A percentile compares a stretch with the other conserved stretches of the same genome.
phyloP scores from a whole-genome alignment of 2,888 invertebrate genomes.

The Stegana nigrithorax region DNA sequence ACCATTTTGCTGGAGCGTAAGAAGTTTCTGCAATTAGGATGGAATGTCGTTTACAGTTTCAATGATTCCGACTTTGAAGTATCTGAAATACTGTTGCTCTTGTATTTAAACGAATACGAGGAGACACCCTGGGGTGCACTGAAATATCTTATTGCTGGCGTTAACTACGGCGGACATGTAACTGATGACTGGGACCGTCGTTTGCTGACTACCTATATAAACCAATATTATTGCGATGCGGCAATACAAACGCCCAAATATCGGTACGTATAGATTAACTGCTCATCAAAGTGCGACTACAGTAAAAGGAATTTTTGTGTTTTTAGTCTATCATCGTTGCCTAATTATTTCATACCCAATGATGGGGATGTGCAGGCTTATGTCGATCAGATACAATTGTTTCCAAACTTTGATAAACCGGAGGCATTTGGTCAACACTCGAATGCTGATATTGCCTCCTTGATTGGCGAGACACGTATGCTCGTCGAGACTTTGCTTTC shows the following conservation, averaged over 20 bases:
- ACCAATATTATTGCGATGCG: conserved; percentile 81
- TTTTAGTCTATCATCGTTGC: conserved; percentile 78
- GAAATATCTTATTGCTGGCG: conserved; percentile 87
- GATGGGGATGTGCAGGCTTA: conserved; percentile 78
- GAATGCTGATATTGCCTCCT: conserved; percentile 80
- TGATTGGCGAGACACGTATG: conserved; percentile 81
- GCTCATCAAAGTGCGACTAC: too few relatives aligned
- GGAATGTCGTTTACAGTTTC: conserved; percentile 91
- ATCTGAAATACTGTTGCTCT: conserved; percentile 84
- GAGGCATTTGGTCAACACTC: conserved; percentile 74
- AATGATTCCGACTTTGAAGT: conserved; percentile 93
- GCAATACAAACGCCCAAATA: conserved; percentile 45
- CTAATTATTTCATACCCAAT: conserved; percentile 84
- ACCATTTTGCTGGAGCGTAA: conserved; percentile 85
- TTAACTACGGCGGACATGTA: conserved; percentile 88
- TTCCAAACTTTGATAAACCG: conserved; percentile 74
- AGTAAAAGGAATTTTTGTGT: too few relatives aligned
- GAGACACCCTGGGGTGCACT: conserved; percentile 91
- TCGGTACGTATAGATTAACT: conserved; percentile 37
- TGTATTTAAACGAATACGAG: conserved; percentile 88
- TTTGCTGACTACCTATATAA: conserved; percentile 84
- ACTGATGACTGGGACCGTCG: conserved; percentile 82
- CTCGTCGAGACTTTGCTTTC: conserved; percentile 84
- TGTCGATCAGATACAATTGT: not conserved
- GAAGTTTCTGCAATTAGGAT: conserved; percentile 88